These are phyloP conservation scores for Allobates femoralis DNA, from an alignment of 2,797 vertebrate genomes.

Conservation along the genomic window DNA sequence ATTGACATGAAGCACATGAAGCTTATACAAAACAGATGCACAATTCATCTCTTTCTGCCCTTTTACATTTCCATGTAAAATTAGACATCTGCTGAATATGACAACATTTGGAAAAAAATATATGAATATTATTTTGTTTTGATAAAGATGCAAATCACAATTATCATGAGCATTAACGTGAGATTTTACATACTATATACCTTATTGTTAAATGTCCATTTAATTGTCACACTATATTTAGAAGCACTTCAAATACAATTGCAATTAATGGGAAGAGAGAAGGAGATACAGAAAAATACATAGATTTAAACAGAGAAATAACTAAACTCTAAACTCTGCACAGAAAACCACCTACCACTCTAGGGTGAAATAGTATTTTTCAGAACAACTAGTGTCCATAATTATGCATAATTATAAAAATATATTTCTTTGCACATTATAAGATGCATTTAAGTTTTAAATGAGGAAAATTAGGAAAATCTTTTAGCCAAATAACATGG, in stretches of 20 bases:
- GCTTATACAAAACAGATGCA: conserved; percentile 48
- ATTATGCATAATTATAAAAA: too few species aligned
- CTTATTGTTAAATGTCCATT: background rate
- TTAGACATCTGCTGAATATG: conserved; percentile 48
- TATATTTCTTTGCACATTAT: too few species aligned
- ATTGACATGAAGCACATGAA: conserved; percentile 25
- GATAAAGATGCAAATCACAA: background rate
- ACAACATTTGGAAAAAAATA: background rate
- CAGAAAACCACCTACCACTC: too few species aligned
- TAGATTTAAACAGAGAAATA: too few species aligned
- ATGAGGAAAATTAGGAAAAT: too few species aligned
- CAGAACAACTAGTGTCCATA: too few species aligned
- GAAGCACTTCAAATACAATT: background rate
- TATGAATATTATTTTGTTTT: conserved; percentile 16
- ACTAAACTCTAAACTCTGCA: too few species aligned
- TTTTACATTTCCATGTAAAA: conserved; percentile 45
- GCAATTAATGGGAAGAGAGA: background rate
- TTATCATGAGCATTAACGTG: background rate
- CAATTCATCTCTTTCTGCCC: conserved; percentile 22
- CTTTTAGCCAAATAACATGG: too few species aligned
- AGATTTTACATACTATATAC: background rate
- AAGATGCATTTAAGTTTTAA: too few species aligned
- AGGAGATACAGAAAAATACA: background rate
- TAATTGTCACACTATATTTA: background rate
- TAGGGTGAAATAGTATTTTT: too few species aligned